phyloP scores from a whole-genome alignment of 2,113 vertebrate species.

The Fregetta grallaria region DNA sequence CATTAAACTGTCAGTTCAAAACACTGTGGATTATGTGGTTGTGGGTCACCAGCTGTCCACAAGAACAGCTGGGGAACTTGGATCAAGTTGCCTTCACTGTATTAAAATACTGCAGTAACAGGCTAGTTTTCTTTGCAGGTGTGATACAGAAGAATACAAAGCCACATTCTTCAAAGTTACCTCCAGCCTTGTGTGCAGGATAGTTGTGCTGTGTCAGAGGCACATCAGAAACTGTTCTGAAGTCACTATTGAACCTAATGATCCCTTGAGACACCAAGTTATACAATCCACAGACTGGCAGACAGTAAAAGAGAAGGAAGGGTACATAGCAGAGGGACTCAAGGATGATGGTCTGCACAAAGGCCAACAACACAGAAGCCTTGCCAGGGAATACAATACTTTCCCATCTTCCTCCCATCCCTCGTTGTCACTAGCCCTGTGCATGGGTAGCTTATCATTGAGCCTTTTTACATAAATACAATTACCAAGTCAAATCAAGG shows the following conservation, averaged over 20 bases:
- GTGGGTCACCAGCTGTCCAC: not conserved
- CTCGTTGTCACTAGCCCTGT: not conserved
- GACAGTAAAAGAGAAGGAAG: not conserved
- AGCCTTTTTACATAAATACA: not conserved
- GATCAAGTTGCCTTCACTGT: not conserved
- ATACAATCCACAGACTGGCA: not conserved
- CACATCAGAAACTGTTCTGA: not conserved
- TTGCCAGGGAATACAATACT: not conserved
- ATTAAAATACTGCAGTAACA: not conserved
- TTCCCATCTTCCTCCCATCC: not conserved
- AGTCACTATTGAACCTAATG: not conserved
- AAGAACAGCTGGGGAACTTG: not conserved
- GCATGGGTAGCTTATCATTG: not conserved
- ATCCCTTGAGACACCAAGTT: not conserved
- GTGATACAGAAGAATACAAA: not conserved
- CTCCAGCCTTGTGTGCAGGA: not conserved
- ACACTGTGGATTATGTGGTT: not conserved
- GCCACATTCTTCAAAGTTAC: not conserved
- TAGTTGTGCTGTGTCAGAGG: not conserved
- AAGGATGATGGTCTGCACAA: not conserved
- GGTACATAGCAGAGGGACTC: not conserved
- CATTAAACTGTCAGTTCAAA: not conserved
- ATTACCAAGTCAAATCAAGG: not conserved
- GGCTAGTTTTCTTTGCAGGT: not conserved
- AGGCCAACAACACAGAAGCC: not conserved